Conservation (phyloP, 2,888 invertebrate genomes). For the Limnephilus auricula region DNA sequence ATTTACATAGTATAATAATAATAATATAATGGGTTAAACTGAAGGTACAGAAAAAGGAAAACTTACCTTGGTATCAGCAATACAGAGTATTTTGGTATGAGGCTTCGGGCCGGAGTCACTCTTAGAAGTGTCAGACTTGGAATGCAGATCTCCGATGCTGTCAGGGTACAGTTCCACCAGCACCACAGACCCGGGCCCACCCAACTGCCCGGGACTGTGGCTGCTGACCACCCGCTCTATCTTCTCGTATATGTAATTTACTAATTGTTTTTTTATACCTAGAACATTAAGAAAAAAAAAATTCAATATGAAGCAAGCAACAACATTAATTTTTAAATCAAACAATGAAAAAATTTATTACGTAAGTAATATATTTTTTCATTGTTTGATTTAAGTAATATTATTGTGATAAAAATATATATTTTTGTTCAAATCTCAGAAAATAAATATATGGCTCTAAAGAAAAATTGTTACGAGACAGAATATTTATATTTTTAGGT, state of each 20-base stretch:
- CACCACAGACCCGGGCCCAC: conserved; percentile 80
- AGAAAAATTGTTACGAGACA: neutral
- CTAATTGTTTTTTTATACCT: conserved; percentile 79
- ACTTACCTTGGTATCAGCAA: conserved; percentile 80
- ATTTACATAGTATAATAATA: too few relatives aligned
- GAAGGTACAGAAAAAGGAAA: neutral
- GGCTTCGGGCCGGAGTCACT: conserved; percentile 75
- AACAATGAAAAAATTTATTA: neutral
- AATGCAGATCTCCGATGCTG: conserved; percentile 77
- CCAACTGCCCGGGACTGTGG: conserved; percentile 76
- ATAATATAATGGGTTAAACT: too few relatives aligned
- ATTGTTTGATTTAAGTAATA: too few relatives aligned
- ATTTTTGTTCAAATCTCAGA: too few relatives aligned
- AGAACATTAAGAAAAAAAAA: conserved; percentile 66
- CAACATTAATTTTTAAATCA: neutral
- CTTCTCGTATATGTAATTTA: conserved; percentile 78
- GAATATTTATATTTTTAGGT: neutral
- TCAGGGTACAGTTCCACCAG: conserved; percentile 82
- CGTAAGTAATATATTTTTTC: too few relatives aligned
- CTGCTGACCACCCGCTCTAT: conserved; percentile 76
- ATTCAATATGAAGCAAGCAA: conserved; percentile 10
- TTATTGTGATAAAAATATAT: neutral
- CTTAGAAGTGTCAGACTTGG: conserved; percentile 72
- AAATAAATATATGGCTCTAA: neutral
- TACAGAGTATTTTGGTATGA: conserved; percentile 80